Evolutionary conservation across 2,888 invertebrate species (phyloP), one percentile per base, ranked within the genome.

Genomic region (Drosophila parthenogenetica): DNA sequence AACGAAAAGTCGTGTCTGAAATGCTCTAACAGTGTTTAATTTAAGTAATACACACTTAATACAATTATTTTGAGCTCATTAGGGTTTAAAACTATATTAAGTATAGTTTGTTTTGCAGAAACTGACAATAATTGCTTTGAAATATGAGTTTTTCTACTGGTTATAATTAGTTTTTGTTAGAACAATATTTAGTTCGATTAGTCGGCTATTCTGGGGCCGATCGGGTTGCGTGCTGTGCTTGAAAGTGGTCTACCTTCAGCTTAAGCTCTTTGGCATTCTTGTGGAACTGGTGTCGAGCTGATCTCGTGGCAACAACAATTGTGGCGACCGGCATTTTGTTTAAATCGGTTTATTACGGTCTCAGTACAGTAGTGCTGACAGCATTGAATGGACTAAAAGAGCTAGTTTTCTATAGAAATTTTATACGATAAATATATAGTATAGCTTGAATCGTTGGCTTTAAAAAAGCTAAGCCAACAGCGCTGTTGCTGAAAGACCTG

Each of bases 211-310:
- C 69, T 73, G 69, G 73, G 69, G 58, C 69, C 50, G 43, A 69
- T 62, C 70, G 70, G 66, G 66, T 74, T 73, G 77, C 68, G 73
- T 78, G 87, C 50, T 62, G 76, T 73, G 69, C 74, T 70, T 70
- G 72, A 88, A 83, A 83, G 86, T 77, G 77, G 83, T 88, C 88
- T 83, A 59, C 88, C 83, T 83, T 88, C 83, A 77, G 83, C 62
- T 37, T 37, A 37, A 49, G 59, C 53, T 71, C 67, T 43, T 71
- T 77, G 83, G 74, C 79, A 82, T 87, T 83, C 88, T 83, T 88
- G 86, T 71, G 37, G 35, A 77, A 79, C 87, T 54, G 73, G 77
- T 82, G 80, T 69, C 67, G 19, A 72, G 70, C 87, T 54, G 73
- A 68, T 74, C 77, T 69, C 61, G 58, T 42, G 55, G 60, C 54